Evolutionary conservation across 2,797 vertebrate species (phyloP).

Genomic region (Phoxinus dragarum): DNA sequence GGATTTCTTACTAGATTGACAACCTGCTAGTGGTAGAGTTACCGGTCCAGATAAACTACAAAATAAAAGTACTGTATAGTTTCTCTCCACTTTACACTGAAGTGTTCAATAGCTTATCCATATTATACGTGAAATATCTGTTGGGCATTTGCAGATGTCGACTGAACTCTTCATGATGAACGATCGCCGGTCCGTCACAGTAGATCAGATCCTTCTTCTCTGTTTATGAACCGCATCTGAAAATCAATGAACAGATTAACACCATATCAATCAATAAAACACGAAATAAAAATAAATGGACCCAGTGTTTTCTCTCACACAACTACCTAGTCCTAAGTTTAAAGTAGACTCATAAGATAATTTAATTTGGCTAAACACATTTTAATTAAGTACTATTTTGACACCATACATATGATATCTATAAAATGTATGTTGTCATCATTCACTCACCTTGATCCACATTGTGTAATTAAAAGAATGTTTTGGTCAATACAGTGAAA

Average conservation of each 20-base stretch:
- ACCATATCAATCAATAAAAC: background rate
- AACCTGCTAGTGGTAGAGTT: background rate
- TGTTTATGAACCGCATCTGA: background rate
- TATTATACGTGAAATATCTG: background rate
- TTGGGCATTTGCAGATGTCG: background rate
- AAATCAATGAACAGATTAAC: conserved; percentile 2
- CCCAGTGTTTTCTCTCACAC: background rate
- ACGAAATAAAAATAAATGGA: background rate
- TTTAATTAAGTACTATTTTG: background rate
- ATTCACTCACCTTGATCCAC: background rate
- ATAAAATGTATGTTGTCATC: background rate
- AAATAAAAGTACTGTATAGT: background rate
- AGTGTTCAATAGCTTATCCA: no score
- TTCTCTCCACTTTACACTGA: background rate
- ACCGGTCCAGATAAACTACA: background rate
- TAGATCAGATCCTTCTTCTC: background rate
- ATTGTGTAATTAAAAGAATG: no score
- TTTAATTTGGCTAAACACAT: background rate
- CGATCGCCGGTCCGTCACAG: background rate
- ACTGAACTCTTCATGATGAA: background rate
- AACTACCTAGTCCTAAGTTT: background rate
- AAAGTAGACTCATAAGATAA: background rate
- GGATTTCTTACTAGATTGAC: background rate
- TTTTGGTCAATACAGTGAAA: no score
- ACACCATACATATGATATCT: background rate